Conservation (phyloP, 2,888 invertebrate genomes). For the Platycheirus rosarum region DNA sequence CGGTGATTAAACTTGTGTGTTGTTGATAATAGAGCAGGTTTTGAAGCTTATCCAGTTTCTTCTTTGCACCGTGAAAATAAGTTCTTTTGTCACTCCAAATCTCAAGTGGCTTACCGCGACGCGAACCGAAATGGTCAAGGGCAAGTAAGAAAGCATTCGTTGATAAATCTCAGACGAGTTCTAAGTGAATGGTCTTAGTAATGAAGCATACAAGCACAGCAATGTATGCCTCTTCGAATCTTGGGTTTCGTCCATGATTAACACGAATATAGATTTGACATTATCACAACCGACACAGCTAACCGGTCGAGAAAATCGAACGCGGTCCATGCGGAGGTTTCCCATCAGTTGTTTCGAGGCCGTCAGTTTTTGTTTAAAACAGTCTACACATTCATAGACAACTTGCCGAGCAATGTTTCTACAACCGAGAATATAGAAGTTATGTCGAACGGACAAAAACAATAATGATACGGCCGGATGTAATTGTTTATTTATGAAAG, state of each 20-base stretch:
- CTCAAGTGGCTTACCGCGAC: no score
- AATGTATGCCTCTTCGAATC: not conserved
- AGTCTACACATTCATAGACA: not conserved
- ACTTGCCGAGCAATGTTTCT: not conserved
- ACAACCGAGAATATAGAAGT: not conserved
- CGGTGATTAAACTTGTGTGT: not conserved
- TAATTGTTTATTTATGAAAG: not conserved
- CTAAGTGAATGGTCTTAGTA: not conserved
- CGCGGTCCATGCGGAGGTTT: not conserved
- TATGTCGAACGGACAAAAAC: not conserved
- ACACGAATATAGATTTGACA: not conserved
- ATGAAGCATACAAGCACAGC: no score
- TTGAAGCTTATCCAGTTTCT: not conserved
- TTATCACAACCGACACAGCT: not conserved
- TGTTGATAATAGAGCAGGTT: not conserved
- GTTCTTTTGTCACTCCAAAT: not conserved
- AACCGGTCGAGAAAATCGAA: not conserved
- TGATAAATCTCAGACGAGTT: no score
- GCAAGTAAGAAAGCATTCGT: no score
- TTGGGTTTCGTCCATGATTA: not conserved
- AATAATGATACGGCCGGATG: not conserved
- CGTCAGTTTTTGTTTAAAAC: not conserved
- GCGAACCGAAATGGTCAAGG: no score
- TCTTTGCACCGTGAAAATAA: not conserved
- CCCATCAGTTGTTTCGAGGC: not conserved